Evolutionary conservation across 1,140 invertebrate genomes (phyloP).

Genomic region (Cydia pomonella): DNA sequence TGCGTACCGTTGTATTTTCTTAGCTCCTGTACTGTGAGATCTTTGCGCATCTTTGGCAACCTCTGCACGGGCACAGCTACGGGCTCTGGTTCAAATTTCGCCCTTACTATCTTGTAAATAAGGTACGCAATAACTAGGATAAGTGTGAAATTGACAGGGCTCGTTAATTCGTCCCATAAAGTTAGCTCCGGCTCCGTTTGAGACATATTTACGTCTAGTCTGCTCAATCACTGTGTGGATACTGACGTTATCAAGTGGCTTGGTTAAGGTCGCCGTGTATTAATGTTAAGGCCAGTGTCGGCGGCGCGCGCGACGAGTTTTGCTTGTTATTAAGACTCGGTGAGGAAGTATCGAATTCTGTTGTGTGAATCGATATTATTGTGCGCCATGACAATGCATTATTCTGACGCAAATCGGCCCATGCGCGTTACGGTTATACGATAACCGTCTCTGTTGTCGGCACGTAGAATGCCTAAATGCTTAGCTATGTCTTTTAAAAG

Average conservation of each 20-base stretch:
- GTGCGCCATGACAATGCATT: not conserved
- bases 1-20: constrained; percentile 71
- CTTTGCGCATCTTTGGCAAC: constrained; percentile 67
- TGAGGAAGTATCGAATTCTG: constrained; percentile 27
- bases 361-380: constrained; percentile 22
- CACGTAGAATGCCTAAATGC: not conserved
- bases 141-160: constrained; percentile 67
- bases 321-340: constrained; percentile 10
- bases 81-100: constrained; percentile 64
- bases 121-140: constrained; percentile 69
- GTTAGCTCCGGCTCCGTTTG: constrained; percentile 50
- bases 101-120: constrained; percentile 71
- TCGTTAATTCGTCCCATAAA: constrained; percentile 71
- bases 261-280: constrained; percentile 49
- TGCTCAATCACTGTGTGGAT: constrained; percentile 52
- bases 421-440: not conserved
- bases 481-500: too few relatives aligned
- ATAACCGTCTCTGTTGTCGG: not conserved
- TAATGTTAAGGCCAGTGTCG: constrained; percentile 30
- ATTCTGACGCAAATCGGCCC: not conserved
- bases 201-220: constrained; percentile 56
- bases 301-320: constrained; percentile 16
- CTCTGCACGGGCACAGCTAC: constrained; percentile 52
- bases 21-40: constrained; percentile 69
- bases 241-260: constrained; percentile 65